Evolutionary conservation across 2,797 vertebrate genomes (phyloP).

Genomic region (Danionella dracula): DNA sequence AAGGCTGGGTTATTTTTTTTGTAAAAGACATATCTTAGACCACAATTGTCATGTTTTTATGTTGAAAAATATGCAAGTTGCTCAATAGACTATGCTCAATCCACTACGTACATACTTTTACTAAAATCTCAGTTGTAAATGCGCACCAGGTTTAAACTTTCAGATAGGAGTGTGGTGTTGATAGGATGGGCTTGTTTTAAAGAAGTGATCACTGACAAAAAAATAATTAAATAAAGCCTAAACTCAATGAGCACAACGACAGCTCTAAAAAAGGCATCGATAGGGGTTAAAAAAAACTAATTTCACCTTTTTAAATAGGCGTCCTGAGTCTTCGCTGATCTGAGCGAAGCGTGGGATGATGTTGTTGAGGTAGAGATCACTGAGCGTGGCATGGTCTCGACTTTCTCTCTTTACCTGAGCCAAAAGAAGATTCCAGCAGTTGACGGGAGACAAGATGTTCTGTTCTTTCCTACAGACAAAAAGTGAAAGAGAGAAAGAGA

Average conservation of each 20-base stretch:
- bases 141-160: too few relatives aligned
- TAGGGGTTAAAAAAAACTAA: too few relatives aligned
- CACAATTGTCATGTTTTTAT: too few relatives aligned
- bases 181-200: too few relatives aligned
- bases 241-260: background rate
- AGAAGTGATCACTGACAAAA: background rate
- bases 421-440: constrained; percentile 95
- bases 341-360: constrained; percentile 96
- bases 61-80: too few relatives aligned
- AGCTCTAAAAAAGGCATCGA: background rate
- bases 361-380: constrained; percentile 99
- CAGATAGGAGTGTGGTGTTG: too few relatives aligned
- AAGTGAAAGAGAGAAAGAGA: background rate
- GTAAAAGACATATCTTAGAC: too few relatives aligned
- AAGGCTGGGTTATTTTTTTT: too few relatives aligned
- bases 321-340: constrained; percentile 94
- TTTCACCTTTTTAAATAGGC: constrained; percentile 87
- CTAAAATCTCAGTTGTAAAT: too few relatives aligned
- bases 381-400: constrained; percentile 92
- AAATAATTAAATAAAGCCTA: background rate
- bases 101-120: too few relatives aligned
- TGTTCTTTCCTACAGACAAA: constrained; percentile 81
- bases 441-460: constrained; percentile 89
- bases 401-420: constrained; percentile 96
- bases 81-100: too few relatives aligned